Conservation (phyloP, 2,888 invertebrate genomes). For the Oxystoma pomonae region DNA sequence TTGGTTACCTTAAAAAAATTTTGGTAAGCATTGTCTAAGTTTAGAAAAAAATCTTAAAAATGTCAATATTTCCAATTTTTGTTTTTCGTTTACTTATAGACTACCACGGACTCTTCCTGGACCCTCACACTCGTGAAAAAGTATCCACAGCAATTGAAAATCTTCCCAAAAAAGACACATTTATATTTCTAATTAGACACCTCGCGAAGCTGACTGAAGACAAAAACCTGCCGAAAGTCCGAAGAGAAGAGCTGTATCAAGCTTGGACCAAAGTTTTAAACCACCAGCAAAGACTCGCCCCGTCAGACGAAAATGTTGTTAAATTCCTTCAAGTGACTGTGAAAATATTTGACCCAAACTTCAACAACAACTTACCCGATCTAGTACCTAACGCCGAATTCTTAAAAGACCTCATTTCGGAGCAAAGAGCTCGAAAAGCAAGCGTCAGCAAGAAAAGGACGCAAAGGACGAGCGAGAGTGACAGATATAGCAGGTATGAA, state of each 20-base stretch:
- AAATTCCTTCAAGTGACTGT: constrained; percentile 26
- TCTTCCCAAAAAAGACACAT: constrained; percentile 35
- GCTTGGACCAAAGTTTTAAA: constrained; percentile 35
- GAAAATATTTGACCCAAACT: constrained; percentile 26
- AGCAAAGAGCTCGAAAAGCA: constrained; percentile 20
- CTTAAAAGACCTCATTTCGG: constrained; percentile 28
- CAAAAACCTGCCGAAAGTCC: constrained; percentile 32
- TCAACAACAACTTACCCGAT: constrained; percentile 20
- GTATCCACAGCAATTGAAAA: constrained; percentile 30
- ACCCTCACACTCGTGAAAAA: constrained; percentile 27
- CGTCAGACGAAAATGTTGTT: constrained; percentile 22
- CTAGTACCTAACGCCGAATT: constrained; percentile 21
- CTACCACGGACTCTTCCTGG: constrained; percentile 25
- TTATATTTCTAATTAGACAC: constrained; percentile 37
- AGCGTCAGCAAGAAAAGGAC: neutral
- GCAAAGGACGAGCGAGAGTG: constrained; percentile 13
- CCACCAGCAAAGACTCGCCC: constrained; percentile 20
- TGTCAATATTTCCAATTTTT: no score
- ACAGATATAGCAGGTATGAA: constrained; percentile 31
- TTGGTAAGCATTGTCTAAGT: no score
- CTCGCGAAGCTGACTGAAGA: constrained; percentile 32
- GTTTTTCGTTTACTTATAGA: constrained; percentile 25
- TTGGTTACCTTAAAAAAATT: no score
- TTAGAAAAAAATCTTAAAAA: no score
- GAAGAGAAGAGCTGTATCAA: constrained; percentile 30